Percentiles rank a stretch among this genome's conserved stretches.
phyloP scores from a whole-genome alignment of 2,888 invertebrate genomes.

The Monochamus alternatus region DNA sequence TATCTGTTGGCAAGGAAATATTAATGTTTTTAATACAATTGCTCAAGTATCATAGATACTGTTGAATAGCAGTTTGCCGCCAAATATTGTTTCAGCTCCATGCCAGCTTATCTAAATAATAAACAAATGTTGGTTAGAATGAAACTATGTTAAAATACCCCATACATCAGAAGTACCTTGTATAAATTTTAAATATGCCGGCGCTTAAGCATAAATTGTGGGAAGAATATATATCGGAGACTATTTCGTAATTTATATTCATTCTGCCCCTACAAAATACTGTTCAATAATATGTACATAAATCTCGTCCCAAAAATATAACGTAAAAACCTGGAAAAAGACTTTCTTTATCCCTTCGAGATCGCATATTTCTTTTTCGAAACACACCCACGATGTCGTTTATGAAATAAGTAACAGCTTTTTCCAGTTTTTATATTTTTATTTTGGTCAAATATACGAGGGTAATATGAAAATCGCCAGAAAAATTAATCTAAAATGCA shows the following conservation, averaged over 20 bases:
- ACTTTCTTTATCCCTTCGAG: constrained; percentile 19
- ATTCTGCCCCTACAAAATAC: constrained; percentile 8
- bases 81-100: too few relatives aligned
- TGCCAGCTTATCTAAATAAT: too few relatives aligned
- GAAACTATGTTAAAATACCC: too few relatives aligned
- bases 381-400: constrained; percentile 10
- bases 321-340: constrained; percentile 16
- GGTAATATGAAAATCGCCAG: neutral
- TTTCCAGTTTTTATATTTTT: neutral
- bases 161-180: neutral
- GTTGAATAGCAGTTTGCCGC: too few relatives aligned
- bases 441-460: neutral
- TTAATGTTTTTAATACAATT: too few relatives aligned
- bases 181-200: neutral
- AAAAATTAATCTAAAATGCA: too few relatives aligned
- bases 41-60: too few relatives aligned
- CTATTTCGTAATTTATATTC: constrained; percentile 9
- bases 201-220: neutral
- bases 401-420: constrained; percentile 18
- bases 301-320: constrained; percentile 16
- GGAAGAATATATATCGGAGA: neutral
- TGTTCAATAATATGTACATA: constrained; percentile 18
- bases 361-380: constrained; percentile 15
- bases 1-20: too few relatives aligned
- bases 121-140: too few relatives aligned